Conservation (phyloP, 1,140 invertebrate genomes). For the Ooceraea biroi region DNA sequence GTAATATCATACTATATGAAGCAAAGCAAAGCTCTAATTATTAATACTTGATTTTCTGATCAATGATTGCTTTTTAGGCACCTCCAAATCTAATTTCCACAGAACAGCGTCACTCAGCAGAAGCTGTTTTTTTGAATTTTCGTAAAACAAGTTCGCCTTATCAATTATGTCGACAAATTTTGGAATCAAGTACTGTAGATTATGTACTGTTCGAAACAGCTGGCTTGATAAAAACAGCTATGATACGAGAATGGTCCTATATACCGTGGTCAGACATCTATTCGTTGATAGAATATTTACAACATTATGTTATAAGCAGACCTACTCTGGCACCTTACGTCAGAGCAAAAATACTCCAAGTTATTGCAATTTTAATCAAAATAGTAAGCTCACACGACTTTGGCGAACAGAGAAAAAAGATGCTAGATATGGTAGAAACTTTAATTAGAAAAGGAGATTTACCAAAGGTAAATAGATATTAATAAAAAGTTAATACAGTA, state of each 20-base stretch:
- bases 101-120: conserved; percentile 92
- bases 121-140: conserved; percentile 93
- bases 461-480: conserved; percentile 83
- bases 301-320: conserved; percentile 91
- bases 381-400: conserved; percentile 91
- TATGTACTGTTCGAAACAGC: conserved; percentile 96
- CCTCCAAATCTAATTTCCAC: conserved; percentile 92
- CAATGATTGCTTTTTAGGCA: conserved; percentile 88
- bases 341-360: conserved; percentile 90
- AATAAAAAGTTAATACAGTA: background rate
- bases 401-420: conserved; percentile 89
- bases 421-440: conserved; percentile 91
- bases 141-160: conserved; percentile 94
- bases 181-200: conserved; percentile 92
- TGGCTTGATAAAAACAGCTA: conserved; percentile 92
- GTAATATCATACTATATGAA: too few species aligned
- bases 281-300: conserved; percentile 92
- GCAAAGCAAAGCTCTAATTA: background rate
- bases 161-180: conserved; percentile 92
- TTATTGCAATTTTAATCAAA: conserved; percentile 95
- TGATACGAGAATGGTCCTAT: conserved; percentile 93
- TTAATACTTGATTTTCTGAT: background rate
- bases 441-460: conserved; percentile 90
- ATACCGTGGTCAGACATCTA: conserved; percentile 89
- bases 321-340: conserved; percentile 88